Evolutionary conservation across 2,888 invertebrate species (phyloP), one percentile per base, ranked within the genome.

Genomic region (Andrena chrysosceles): DNA sequence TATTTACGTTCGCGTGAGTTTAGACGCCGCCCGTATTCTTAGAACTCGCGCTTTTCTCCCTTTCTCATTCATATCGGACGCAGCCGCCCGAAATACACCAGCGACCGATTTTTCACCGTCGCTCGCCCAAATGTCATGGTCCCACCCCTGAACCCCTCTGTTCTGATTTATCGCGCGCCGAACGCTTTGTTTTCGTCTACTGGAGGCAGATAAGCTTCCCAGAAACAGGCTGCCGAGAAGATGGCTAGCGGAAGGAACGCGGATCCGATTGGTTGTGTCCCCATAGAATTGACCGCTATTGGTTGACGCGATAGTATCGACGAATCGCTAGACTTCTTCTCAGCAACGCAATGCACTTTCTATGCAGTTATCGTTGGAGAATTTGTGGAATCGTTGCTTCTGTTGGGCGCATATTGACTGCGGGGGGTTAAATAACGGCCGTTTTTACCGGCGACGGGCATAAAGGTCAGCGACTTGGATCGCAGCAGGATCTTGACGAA

Each of bases 401-500:
- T n/a, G 8, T 2, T 54, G 20, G 23, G 10, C 23, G n/a, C 23
- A 4, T 7, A 5, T 35, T 10, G 2, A n/a, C 1, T 26, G 2
- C 10, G 13, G 29, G 56, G 48, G 29, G 59, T 31, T 48, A 20
- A 78, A 63, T 63, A 76, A 72, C 80, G 64, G 70, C 59, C 68
- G 74, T 52, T 70, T 77, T 68, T 69, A 71, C 59, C 67, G 20
- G 60, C 69, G 71, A 33, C 67, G 54, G 26, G 6, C 48, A 35
- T 35, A 84, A 84, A 86, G 77, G 71, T 78, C 78, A 78, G 73
- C 77, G 75, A 77, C 75, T 76, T 56, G 16, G 67, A 83, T 72
- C 69, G n/a, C 20, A 70, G 63, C 56, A 76, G 59, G 54, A 82
- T 75, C 62, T 79, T 77, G 20, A 68, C 35, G 59, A 83, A 85